These are phyloP conservation scores for Oncorhynchus kisutch DNA, from an alignment of 2,113 vertebrate species.

Conservation along the genomic window DNA sequence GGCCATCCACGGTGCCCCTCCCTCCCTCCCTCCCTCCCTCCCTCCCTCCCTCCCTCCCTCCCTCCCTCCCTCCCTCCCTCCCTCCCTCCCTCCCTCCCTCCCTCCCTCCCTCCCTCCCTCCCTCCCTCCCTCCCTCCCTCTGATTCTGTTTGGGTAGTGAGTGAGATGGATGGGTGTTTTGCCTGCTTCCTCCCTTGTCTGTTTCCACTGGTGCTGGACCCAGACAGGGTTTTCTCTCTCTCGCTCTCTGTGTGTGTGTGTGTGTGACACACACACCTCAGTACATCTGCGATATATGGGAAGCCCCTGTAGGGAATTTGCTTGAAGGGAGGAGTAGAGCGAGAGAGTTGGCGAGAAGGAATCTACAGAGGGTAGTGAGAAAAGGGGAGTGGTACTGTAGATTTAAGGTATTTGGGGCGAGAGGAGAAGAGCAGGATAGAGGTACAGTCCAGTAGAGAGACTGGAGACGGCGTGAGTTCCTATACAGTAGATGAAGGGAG, in stretches of 20 bases:
- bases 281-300: neutral
- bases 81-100: neutral
- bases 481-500: neutral
- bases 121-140: neutral
- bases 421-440: neutral
- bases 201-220: conserved; percentile 39
- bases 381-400: neutral
- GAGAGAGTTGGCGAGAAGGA: neutral
- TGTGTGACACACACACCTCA: neutral
- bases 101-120: neutral
- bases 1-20: neutral
- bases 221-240: conserved; percentile 26
- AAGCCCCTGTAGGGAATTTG: neutral
- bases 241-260: conserved; percentile 36
- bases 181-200: conserved; percentile 37
- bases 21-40: neutral
- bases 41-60: no score
- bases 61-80: neutral
- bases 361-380: neutral
- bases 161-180: conserved; percentile 36
- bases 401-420: neutral
- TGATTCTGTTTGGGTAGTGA: conserved; percentile 7
- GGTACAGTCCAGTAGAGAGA: neutral
- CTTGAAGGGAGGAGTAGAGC: neutral
- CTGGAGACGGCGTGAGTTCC: neutral